Conservation (phyloP, 2,113 vertebrate species). For the Plotosus lineatus region DNA sequence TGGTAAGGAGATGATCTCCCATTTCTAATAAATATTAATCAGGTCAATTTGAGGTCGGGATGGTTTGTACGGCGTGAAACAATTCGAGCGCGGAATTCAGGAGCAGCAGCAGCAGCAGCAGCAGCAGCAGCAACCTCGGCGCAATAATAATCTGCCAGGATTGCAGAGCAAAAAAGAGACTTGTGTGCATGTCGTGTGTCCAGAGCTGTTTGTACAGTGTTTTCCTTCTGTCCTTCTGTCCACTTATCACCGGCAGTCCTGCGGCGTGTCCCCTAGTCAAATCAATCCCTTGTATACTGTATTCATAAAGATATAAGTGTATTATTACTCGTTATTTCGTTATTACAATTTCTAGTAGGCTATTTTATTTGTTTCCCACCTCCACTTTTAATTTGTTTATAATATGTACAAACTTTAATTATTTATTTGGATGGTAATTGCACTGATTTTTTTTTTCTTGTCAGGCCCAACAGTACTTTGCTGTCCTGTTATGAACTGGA, state of each 20-base stretch:
- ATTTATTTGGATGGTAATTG: neutral
- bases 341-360: neutral
- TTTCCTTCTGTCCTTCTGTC: neutral
- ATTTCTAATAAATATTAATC: neutral
- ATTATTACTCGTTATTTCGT: neutral
- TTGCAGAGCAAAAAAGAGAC: neutral
- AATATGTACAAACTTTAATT: neutral
- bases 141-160: neutral
- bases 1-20: no score
- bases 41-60: neutral
- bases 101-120: no score
- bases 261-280: neutral
- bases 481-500: neutral
- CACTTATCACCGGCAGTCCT: neutral
- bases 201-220: neutral
- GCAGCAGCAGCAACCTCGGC: no score
- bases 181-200: neutral
- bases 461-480: neutral
- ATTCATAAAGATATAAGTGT: neutral
- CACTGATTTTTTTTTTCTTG: neutral
- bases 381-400: neutral
- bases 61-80: neutral
- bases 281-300: neutral
- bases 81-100: neutral
- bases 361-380: neutral